Base-by-base conservation (phyloP, 2,113 vertebrate species). In the Mystacornis crossleyi region DNA sequence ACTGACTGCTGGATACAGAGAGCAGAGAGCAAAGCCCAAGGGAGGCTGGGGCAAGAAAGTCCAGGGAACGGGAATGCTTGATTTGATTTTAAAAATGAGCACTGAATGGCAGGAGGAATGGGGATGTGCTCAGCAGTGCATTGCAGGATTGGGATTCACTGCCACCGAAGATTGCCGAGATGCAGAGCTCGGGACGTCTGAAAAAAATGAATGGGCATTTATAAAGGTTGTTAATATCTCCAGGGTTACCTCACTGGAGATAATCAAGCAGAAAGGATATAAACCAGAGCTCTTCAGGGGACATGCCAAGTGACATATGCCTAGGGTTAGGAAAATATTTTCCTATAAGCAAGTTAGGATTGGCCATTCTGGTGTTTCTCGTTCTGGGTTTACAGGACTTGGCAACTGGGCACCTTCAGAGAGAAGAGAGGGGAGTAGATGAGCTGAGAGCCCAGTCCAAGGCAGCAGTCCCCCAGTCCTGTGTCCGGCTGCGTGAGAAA, bases 281-380 rank as follows among this genome's bases (percentile, higher is more conserved):
- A 91, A 91, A 90, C 21, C 42, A 69, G 90, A 66, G 60, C 65
- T 90, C 55, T 86, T 80, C 71, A 58, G 58, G 74, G 55, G 33
- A 77, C 55, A 67, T 14, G 69, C 64, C 42, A 90, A 95, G 57
- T 70, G 74, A 87, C 70, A 90, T 82, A 82, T 77, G 84, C 90
- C 67, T 55, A 31, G 18, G 55, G 79, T 77, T 70, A 88, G 74
- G 67, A 88, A 94, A 93, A 88, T 88, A 85, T 77, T 94, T 94
- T 91, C 69, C 74, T 88, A 31, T 70, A 80, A 81, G 50, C 54
- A 83, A 62, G 54, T 90, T 91, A 80, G 60, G 64, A 79, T 73
- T 38, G 38, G 45, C 42, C 65, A 72, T 87, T 93, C 73, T 65
- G 73, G 57, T 3, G 5, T 69, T 94, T 58, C 66, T 82, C 0